Percentiles rank a stretch among this genome's conserved stretches.
Evolutionary conservation across 2,888 invertebrate species (phyloP).

Genomic region (Lamellibrachia satsuma): DNA sequence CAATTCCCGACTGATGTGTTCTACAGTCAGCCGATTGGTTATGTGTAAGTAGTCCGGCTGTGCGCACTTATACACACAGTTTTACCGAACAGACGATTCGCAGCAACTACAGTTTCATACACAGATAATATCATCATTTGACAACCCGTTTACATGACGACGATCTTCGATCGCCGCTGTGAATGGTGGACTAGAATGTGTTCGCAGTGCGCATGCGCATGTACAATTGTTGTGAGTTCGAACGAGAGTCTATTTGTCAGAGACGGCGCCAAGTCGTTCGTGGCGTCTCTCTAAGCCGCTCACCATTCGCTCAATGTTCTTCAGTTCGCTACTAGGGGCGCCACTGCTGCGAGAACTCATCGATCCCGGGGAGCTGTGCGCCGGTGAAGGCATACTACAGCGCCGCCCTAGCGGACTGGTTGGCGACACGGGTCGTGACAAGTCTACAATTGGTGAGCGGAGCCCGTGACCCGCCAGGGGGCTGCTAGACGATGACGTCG

Average conservation of each 20-base stretch:
- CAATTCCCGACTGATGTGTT: neutral
- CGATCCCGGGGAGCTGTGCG: conserved; percentile 23
- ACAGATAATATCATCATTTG: conserved; percentile 12
- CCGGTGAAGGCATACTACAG: conserved; percentile 5
- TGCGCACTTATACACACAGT: neutral
- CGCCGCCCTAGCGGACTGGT: conserved; percentile 19
- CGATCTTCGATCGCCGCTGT: conserved; percentile 11
- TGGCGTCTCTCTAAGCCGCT: conserved; percentile 72
- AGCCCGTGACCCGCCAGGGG: conserved; percentile 24
- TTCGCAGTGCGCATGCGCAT: conserved; percentile 5
- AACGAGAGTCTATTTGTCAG: neutral
- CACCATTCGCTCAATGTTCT: conserved; percentile 97
- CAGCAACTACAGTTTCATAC: conserved; percentile 14
- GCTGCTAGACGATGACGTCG: conserved; percentile 23
- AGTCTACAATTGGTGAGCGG: conserved; percentile 21
- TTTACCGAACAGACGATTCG: neutral
- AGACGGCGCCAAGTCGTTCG: neutral
- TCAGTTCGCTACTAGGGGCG: conserved; percentile 73
- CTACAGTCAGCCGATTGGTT: neutral
- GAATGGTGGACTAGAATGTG: conserved; percentile 11
- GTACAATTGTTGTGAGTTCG: neutral
- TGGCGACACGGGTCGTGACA: conserved; percentile 24
- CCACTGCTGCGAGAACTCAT: conserved; percentile 3
- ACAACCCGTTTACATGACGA: conserved; percentile 11
- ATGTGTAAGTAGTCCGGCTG: neutral